phyloP scores from a whole-genome alignment of 2,888 invertebrate genomes.

The Amphipyra berbera region DNA sequence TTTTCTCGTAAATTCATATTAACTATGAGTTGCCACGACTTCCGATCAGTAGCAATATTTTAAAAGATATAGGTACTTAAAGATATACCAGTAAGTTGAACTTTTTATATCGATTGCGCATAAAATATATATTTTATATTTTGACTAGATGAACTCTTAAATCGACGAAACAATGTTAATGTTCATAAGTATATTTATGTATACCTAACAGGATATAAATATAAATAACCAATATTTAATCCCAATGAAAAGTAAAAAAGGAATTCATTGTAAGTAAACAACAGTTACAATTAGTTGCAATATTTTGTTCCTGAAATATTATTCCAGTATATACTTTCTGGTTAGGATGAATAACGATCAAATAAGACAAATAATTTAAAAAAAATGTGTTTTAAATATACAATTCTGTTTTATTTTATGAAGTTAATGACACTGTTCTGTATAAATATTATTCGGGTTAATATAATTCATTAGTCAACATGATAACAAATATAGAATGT shows the following conservation, averaged over 20 bases:
- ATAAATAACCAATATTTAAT: too few species aligned
- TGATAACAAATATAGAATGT: constrained; percentile 9
- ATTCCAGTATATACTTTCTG: constrained; percentile 5
- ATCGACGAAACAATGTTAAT: neutral
- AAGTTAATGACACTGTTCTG: neutral
- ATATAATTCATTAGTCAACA: constrained; percentile 18
- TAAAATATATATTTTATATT: neutral
- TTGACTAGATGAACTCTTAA: neutral
- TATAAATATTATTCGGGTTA: constrained; percentile 6
- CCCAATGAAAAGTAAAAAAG: too few species aligned
- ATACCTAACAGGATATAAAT: too few species aligned
- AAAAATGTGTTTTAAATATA: neutral
- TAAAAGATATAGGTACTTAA: neutral
- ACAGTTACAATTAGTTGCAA: neutral
- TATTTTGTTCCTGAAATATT: neutral
- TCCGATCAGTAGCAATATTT: neutral
- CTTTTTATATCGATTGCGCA: neutral
- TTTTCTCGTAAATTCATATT: constrained; percentile 12
- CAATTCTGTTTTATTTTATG: neutral
- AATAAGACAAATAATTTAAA: neutral
- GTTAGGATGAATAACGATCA: neutral
- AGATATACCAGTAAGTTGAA: neutral
- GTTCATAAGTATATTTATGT: too few species aligned
- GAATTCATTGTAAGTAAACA: too few species aligned
- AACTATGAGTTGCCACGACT: constrained; percentile 1